A percentile compares a stretch with the other conserved stretches of the same genome.
These are phyloP conservation scores for Chaenodraco wilsoni DNA, from an alignment of 2,797 vertebrate species.

Conservation along the genomic window DNA sequence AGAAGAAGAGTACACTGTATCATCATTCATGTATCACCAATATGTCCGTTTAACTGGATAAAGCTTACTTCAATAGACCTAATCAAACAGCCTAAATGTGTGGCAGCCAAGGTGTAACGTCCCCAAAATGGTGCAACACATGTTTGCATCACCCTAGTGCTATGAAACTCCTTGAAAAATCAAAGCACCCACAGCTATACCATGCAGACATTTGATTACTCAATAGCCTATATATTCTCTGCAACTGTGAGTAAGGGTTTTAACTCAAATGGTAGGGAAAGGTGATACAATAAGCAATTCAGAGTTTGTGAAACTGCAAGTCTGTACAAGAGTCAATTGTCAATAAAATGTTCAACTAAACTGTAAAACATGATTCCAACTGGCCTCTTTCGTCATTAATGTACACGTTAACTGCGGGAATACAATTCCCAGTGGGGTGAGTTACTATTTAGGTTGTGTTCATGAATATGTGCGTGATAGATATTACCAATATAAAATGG, in stretches of 20 bases:
- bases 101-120: not conserved
- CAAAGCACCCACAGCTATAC: not conserved
- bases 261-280: conserved; percentile 6
- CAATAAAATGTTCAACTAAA: not conserved
- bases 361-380: conserved; percentile 10
- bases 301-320: conserved; percentile 13
- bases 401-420: not conserved
- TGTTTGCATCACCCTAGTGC: not conserved
- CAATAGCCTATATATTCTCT: conserved; percentile 4
- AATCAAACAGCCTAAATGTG: conserved; percentile 4
- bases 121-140: conserved; percentile 7
- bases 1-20: not conserved
- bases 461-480: too few species aligned
- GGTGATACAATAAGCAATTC: not conserved
- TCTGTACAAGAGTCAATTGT: conserved; percentile 18
- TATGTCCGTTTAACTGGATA: not conserved
- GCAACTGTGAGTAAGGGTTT: conserved; percentile 12
- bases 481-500: not conserved
- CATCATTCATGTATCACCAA: not conserved
- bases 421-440: not conserved
- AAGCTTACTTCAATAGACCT: not conserved
- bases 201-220: conserved; percentile 16
- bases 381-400: not conserved
- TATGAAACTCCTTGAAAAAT: conserved; percentile 12
- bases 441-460: too few species aligned